Base-by-base conservation (phyloP, 1,140 invertebrate species). In the Drosophila pandora region DNA sequence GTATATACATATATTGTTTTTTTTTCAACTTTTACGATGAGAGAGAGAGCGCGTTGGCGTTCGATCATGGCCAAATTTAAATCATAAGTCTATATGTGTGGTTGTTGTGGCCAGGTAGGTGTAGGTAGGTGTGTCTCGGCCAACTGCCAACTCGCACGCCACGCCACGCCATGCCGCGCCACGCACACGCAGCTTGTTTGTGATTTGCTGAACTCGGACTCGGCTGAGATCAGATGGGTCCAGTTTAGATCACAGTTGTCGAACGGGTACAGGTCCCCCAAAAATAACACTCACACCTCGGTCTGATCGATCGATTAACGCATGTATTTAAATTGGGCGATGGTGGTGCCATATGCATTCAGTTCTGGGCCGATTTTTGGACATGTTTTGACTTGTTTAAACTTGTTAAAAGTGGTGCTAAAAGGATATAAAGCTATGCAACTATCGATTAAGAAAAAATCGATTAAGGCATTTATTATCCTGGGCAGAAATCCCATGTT, bases 21-120 rank as follows among this genome's bases (percentile, higher is more conserved):
- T 17, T 17, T 79, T 87, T 77, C 63, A 65, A 69, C 67, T 87
- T 87, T 81, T 77, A 77, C 77, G 67, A 57, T 62, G 58, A 47
- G 43, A 60, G 43, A 60, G 50, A 52, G 57, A 43, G 9, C 41
- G 60, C 56, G 76, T 83, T 55, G 73, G 72, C 63, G 67, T 70
- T 64, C 74, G 83, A 85, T 85, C 82, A 85, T 85, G 82, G 82
- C 82, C 82, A 85, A 85, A 88, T 82, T 78, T 81, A 75, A 62
- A 52, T 49, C 50, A 49, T 48, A 32, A 47, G 41, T 41, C 50
- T 39, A 37, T 43, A 22, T 47, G 22, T 47, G 17, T 7, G 12
- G n/a, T n/a, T 9, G 34, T 8, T 3, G 8, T 9, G 34, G 6
- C 25, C 25, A 4, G 5, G 25, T 6, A 25, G 25, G 5, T 6